Evolutionary conservation across 2,888 invertebrate genomes (phyloP), one percentile per base, ranked within the genome.

Genomic region (Strigamia transsilvanica): DNA sequence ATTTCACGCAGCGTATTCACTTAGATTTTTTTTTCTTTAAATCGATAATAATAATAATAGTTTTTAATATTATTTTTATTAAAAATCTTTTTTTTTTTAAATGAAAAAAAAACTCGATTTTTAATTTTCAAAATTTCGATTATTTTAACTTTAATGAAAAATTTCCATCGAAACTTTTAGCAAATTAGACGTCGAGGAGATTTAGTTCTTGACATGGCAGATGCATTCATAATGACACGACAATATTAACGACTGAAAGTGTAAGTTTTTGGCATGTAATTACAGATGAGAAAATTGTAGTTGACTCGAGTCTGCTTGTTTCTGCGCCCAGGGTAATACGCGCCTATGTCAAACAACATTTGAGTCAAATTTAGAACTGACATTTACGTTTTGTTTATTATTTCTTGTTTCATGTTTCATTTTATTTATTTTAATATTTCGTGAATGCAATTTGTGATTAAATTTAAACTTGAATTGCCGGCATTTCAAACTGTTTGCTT

Each of bases 131-230:
- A n/a, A n/a, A n/a, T n/a, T n/a, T n/a, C n/a, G n/a, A n/a, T n/a
- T n/a, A n/a, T n/a, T n/a, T n/a, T n/a, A n/a, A n/a, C n/a, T n/a
- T n/a, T n/a, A n/a, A n/a, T n/a, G n/a, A n/a, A n/a, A n/a, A n/a
- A n/a, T n/a, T n/a, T n/a, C n/a, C n/a, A n/a, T n/a, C n/a, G n/a
- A n/a, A n/a, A n/a, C n/a, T n/a, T n/a, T n/a, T n/a, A n/a, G 56
- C 18, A 56, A 56, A 56, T n/a, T 18, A 56, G 15, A 13, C 56
- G 6, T 61, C 61, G 10, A 10, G 18, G 3, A n/a, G 18, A 61
- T 61, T 61, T 18, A 61, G 61, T n/a, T 4, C 61, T 61, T 61
- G 61, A 61, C 61, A 61, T 61, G 18, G 61, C 21, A n/a, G 2
- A 23, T 10, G 61, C 61, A 61, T 9, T 61, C 61, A 21, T 10